These are phyloP conservation scores for Barbus barbus DNA, from an alignment of 2,113 vertebrate species.

Conservation along the genomic window DNA sequence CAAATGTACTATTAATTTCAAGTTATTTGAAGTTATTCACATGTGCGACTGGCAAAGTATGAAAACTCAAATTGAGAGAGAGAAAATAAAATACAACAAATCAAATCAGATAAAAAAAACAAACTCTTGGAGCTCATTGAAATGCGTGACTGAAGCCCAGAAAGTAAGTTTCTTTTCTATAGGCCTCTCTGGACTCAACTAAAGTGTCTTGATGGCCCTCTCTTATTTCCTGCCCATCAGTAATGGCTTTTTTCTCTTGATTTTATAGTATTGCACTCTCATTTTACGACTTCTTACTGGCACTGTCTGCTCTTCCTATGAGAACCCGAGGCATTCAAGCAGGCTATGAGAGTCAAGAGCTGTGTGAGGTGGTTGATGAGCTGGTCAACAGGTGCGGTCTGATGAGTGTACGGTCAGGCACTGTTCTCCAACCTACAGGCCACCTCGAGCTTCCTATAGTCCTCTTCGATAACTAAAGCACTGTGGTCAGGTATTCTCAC, in stretches of 20 bases:
- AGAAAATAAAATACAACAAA: constrained; percentile 21
- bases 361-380: constrained; percentile 25
- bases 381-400: constrained; percentile 1
- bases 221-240: constrained; percentile 33
- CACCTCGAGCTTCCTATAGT: constrained; percentile 8
- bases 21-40: constrained; percentile 16
- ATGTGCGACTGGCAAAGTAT: neutral
- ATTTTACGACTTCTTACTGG: constrained; percentile 29
- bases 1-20: constrained; percentile 30
- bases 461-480: neutral
- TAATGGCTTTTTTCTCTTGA: neutral
- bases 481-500: neutral
- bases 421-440: constrained; percentile 9
- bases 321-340: constrained; percentile 10
- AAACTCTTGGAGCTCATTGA: neutral
- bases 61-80: constrained; percentile 19
- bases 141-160: neutral
- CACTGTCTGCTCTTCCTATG: constrained; percentile 29
- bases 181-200: constrained; percentile 17
- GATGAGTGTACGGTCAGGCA: neutral
- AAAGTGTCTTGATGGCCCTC: constrained; percentile 27
- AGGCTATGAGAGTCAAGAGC: constrained; percentile 17
- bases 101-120: neutral
- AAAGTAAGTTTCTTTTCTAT: constrained; percentile 19
- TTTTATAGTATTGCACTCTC: constrained; percentile 37